Percentiles rank a stretch among this genome's conserved stretches.
These are phyloP conservation scores for Vesta saturnalis DNA, from an alignment of 2,888 invertebrate genomes.

Conservation along the genomic window DNA sequence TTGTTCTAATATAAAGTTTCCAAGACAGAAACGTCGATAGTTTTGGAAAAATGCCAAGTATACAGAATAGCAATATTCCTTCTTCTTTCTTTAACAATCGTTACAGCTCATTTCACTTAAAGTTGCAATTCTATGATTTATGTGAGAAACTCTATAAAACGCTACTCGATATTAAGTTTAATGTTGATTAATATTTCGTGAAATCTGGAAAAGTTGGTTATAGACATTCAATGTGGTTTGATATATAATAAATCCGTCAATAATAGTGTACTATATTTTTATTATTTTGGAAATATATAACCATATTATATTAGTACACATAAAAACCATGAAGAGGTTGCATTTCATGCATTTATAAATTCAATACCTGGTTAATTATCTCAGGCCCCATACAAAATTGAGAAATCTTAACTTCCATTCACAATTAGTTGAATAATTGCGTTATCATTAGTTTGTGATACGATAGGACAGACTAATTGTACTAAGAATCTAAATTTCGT, in stretches of 20 bases:
- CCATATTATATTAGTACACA: too few species aligned
- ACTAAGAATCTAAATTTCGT: constrained; percentile 3
- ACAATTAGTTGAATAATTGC: not conserved
- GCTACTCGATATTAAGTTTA: not conserved
- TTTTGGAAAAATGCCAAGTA: constrained; percentile 7
- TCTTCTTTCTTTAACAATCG: not conserved
- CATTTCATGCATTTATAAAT: too few species aligned
- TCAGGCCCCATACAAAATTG: too few species aligned
- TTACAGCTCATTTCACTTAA: too few species aligned
- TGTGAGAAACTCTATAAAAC: not conserved
- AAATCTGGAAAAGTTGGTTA: not conserved
- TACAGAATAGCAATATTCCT: constrained; percentile 3
- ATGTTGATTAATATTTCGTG: too few species aligned
- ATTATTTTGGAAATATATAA: too few species aligned
- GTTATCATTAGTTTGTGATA: not conserved
- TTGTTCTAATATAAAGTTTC: not conserved
- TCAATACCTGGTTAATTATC: too few species aligned
- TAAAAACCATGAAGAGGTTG: too few species aligned
- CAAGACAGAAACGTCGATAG: not conserved
- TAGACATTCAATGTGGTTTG: too few species aligned
- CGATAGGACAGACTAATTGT: not conserved
- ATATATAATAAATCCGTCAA: too few species aligned
- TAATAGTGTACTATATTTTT: too few species aligned
- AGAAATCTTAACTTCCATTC: not conserved
- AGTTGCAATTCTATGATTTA: not conserved